Conservation (phyloP, 2,113 vertebrate species). For the Sylvietta virens region DNA sequence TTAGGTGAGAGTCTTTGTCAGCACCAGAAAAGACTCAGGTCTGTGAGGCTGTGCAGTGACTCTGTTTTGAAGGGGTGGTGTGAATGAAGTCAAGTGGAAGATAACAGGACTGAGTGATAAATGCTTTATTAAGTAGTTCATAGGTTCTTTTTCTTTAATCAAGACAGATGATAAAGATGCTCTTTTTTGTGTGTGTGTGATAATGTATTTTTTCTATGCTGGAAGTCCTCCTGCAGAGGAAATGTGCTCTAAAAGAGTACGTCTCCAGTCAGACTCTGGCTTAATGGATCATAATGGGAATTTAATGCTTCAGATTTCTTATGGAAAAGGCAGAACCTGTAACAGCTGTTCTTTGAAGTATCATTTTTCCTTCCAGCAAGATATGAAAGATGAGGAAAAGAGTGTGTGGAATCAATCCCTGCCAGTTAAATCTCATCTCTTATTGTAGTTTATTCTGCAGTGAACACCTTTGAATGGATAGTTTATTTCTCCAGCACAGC, state of each 20-base stretch:
- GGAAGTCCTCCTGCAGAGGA: not conserved
- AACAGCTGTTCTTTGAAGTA: not conserved
- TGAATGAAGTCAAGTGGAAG: not conserved
- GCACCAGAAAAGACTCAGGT: not conserved
- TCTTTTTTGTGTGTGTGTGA: not conserved
- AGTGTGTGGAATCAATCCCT: not conserved
- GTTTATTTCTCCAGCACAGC: not conserved
- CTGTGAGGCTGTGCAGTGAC: not conserved
- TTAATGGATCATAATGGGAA: not conserved
- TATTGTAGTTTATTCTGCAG: not conserved
- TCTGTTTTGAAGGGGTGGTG: not conserved
- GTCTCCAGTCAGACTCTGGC: not conserved
- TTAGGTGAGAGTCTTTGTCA: not conserved
- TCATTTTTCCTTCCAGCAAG: not conserved
- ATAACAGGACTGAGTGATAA: not conserved
- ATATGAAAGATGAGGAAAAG: not conserved
- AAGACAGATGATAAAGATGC: not conserved
- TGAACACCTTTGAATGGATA: not conserved
- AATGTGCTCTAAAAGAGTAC: rapidly evolving
- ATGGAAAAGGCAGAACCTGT: not conserved
- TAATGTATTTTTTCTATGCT: not conserved
- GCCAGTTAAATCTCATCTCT: not conserved
- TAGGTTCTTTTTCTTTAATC: not conserved
- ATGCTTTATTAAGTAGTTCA: not conserved
- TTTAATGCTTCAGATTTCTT: not conserved